These are phyloP conservation scores for Macquaria ambigua DNA, from an alignment of 2,113 vertebrate genomes.

Conservation along the genomic window DNA sequence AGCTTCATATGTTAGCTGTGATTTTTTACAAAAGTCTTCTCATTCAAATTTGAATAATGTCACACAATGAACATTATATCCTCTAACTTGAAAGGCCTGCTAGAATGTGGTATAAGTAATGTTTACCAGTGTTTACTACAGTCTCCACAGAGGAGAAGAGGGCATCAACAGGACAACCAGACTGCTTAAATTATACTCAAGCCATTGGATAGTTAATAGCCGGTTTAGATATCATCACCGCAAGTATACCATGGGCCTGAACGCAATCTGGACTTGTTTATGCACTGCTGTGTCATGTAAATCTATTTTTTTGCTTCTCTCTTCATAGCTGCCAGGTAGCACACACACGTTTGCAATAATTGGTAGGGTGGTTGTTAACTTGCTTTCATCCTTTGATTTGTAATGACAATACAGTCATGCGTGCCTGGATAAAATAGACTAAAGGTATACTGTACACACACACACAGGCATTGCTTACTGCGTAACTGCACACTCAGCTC, in stretches of 20 bases:
- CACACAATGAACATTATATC: background rate
- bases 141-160: background rate
- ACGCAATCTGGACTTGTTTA: slow-evolving; percentile 20
- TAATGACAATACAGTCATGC: background rate
- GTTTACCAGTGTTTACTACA: background rate
- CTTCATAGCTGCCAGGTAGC: background rate
- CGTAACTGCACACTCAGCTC: background rate
- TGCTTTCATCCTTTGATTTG: slow-evolving; percentile 15
- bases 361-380: background rate
- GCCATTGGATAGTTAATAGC: background rate
- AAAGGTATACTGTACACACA: too few relatives aligned
- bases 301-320: background rate
- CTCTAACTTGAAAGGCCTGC: background rate
- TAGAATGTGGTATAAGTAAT: background rate
- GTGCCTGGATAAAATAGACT: background rate
- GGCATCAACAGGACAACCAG: background rate
- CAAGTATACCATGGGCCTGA: too few relatives aligned
- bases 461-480: background rate
- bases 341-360: background rate
- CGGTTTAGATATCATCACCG: slow-evolving; percentile 3
- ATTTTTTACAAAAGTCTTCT: background rate
- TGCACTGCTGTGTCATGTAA: background rate
- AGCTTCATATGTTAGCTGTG: background rate
- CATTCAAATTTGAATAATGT: background rate
- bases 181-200: background rate